Evolutionary conservation across 92 coral and sea anemone species (phyloP).

Genomic region (Zoanthus gigantus): DNA sequence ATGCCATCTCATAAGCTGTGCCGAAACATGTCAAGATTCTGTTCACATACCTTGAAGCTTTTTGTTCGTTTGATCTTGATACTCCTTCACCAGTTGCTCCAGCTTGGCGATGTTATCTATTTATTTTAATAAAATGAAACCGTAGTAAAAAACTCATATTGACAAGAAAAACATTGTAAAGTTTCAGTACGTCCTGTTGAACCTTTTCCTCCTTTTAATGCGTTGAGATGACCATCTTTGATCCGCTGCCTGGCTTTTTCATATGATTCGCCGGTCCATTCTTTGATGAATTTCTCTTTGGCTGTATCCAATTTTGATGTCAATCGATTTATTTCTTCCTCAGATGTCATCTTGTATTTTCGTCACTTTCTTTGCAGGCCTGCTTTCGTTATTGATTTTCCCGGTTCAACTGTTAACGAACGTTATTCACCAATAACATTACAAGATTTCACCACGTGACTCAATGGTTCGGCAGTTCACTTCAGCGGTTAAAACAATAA

Average conservation of each 20-base stretch:
- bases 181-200: not conserved
- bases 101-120: conserved; percentile 77
- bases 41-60: conserved; percentile 78
- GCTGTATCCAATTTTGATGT: conserved; percentile 70
- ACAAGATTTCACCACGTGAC: conserved; percentile 59
- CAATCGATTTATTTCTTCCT: conserved; percentile 73
- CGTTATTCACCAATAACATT: conserved; percentile 51
- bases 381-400: conserved; percentile 59
- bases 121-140: not conserved
- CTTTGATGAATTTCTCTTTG: conserved; percentile 83
- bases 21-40: too few relatives aligned
- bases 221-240: conserved; percentile 54
- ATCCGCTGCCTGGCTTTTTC: conserved; percentile 54
- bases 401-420: conserved; percentile 57
- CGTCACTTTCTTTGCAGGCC: too few relatives aligned
- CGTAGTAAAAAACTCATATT: not conserved
- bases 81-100: conserved; percentile 74
- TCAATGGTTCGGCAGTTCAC: not conserved
- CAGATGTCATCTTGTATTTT: conserved; percentile 55
- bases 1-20: too few relatives aligned
- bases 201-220: conserved; percentile 75
- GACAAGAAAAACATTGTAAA: not conserved
- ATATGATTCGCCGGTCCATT: conserved; percentile 88
- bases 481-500: conserved; percentile 41
- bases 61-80: conserved; percentile 68